These are phyloP conservation scores for Pseudochirops corinnae DNA, from an alignment of 2,797 vertebrate species.

Conservation along the genomic window DNA sequence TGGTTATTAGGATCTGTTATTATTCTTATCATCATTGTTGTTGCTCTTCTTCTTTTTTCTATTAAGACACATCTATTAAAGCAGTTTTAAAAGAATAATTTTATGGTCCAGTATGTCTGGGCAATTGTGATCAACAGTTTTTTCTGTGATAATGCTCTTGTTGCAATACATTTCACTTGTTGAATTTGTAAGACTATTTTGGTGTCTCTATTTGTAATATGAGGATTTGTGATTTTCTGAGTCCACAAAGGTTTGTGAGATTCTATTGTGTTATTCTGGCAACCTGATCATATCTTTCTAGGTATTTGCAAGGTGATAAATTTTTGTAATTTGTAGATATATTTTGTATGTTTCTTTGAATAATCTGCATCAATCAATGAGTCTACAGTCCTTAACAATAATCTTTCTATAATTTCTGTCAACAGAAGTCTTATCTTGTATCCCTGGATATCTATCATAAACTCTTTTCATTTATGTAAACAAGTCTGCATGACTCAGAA, in stretches of 20 bases:
- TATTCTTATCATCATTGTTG: not conserved
- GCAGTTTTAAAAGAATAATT: not conserved
- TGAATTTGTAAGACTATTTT: not conserved
- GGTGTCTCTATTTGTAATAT: not conserved
- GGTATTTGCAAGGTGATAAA: not conserved
- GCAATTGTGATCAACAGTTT: not conserved
- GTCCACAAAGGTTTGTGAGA: not conserved
- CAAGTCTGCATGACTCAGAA: not conserved
- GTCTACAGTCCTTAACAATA: not conserved
- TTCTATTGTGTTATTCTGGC: not conserved
- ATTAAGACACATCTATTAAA: not conserved
- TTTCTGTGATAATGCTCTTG: not conserved
- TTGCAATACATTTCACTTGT: not conserved
- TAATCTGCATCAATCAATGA: not conserved
- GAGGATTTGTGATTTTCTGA: not conserved
- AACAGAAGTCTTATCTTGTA: not conserved
- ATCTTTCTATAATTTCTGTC: not conserved
- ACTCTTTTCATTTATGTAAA: not conserved
- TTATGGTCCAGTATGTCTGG: not conserved
- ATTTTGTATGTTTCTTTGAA: not conserved
- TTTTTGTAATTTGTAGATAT: not conserved
- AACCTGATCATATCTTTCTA: not conserved
- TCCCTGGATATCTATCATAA: not conserved
- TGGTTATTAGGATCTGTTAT: not conserved
- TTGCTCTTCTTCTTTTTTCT: not conserved